Percentiles rank a stretch among this genome's conserved stretches.
Evolutionary conservation across 2,888 invertebrate species (phyloP).

Genomic region (Xylota segnis): DNA sequence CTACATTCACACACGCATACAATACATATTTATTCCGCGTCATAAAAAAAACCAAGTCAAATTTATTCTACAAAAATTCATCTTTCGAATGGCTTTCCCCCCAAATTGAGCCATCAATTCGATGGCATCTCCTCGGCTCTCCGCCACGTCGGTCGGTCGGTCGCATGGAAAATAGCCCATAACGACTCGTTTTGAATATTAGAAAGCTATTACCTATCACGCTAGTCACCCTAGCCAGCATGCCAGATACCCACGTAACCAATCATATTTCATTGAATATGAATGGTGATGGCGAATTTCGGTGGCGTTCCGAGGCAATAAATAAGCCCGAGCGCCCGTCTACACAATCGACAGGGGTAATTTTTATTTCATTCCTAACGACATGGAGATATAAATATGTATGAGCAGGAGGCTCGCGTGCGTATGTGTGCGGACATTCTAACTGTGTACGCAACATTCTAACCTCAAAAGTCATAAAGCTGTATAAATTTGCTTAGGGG

Average conservation of each 20-base stretch:
- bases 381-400: constrained; percentile 49
- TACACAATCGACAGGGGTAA: constrained; percentile 50
- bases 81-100: constrained; percentile 37
- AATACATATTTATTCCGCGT: neutral
- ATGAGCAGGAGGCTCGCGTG: neutral
- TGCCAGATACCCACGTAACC: constrained; percentile 27
- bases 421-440: too few relatives aligned
- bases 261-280: constrained; percentile 68
- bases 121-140: constrained; percentile 5
- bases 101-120: constrained; percentile 68
- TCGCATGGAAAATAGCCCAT: constrained; percentile 47
- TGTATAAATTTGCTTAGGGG: constrained; percentile 41
- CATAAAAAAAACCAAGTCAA: constrained; percentile 2
- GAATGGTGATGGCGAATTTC: constrained; percentile 56
- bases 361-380: constrained; percentile 60
- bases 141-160: neutral
- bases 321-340: constrained; percentile 27
- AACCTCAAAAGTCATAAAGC: constrained; percentile 41
- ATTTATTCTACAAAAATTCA: constrained; percentile 32
- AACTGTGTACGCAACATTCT: neutral
- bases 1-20: neutral
- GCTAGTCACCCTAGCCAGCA: constrained; percentile 19
- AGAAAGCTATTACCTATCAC: constrained; percentile 64
- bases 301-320: constrained; percentile 44
- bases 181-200: constrained; percentile 71